Evolutionary conservation across 2,113 vertebrate species (phyloP).

Genomic region (Pteruthius melanotis): DNA sequence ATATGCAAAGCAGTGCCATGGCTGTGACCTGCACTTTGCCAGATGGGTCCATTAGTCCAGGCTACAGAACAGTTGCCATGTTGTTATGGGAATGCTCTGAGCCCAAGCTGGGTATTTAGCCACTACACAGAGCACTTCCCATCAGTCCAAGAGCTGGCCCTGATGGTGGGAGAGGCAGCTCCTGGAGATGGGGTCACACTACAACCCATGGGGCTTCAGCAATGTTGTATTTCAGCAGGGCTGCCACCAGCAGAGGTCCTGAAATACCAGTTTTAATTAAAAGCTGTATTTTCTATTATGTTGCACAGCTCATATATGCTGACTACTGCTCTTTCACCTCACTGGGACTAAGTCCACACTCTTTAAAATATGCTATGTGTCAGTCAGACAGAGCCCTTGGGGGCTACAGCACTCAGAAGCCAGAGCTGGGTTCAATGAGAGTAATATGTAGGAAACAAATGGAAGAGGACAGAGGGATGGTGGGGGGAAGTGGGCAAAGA

Average conservation of each 20-base stretch:
- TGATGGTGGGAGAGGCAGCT: background rate
- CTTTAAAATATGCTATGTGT: background rate
- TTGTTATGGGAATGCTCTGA: background rate
- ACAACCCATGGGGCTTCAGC: background rate
- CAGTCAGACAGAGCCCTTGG: background rate
- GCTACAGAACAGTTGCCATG: background rate
- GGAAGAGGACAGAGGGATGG: background rate
- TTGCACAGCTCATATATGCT: background rate
- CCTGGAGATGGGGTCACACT: background rate
- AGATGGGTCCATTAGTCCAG: background rate
- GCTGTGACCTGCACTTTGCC: background rate
- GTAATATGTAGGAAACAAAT: background rate
- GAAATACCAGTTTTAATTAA: slow-evolving; percentile 64
- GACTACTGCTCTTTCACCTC: slow-evolving; percentile 39
- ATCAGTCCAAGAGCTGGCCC: background rate
- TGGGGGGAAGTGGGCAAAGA: background rate
- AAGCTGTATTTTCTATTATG: slow-evolving; percentile 26
- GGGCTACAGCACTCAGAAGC: background rate
- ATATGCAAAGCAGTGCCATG: background rate
- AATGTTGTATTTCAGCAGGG: background rate
- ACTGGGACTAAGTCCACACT: background rate
- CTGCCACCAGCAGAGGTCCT: slow-evolving; percentile 42
- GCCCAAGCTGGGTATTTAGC: background rate
- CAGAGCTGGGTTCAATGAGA: background rate
- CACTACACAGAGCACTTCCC: background rate